phyloP scores from a whole-genome alignment of 2,888 invertebrate genomes.

The Nomada lathburiana region DNA sequence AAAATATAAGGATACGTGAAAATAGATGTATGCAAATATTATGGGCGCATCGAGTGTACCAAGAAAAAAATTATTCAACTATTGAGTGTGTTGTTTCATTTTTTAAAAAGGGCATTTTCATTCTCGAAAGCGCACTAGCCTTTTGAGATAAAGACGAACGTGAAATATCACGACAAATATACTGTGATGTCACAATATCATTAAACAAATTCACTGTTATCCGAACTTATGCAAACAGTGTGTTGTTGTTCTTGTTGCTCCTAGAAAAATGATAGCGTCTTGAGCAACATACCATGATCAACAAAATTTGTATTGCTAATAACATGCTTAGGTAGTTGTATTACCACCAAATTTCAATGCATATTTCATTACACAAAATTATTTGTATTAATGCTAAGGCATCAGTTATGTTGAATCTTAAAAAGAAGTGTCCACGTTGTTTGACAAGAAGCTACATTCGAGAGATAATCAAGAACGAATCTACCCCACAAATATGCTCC shows the following conservation, averaged over 20 bases:
- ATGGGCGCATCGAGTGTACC: slow-evolving; percentile 25
- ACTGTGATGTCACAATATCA: slow-evolving; percentile 12
- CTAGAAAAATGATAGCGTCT: slow-evolving; percentile 11
- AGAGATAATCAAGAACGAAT: slow-evolving; percentile 16
- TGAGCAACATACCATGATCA: not conserved
- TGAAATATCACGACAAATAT: slow-evolving; percentile 22
- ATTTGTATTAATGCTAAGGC: slow-evolving; percentile 4
- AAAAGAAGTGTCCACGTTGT: slow-evolving; percentile 26
- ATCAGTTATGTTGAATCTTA: slow-evolving; percentile 1
- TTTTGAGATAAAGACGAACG: slow-evolving; percentile 38
- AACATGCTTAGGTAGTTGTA: slow-evolving; percentile 37
- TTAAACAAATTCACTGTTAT: slow-evolving; percentile 32
- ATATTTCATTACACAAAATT: slow-evolving; percentile 11
- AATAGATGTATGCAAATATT: slow-evolving; percentile 36
- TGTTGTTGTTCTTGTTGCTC: not conserved
- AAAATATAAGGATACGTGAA: slow-evolving; percentile 38
- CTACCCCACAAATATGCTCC: slow-evolving; percentile 48
- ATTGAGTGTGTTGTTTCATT: not conserved
- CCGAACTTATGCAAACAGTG: slow-evolving; percentile 22
- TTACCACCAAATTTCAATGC: slow-evolving; percentile 25
- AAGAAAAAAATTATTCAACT: slow-evolving; percentile 38
- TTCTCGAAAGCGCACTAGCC: slow-evolving; percentile 52
- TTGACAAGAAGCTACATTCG: slow-evolving; percentile 22
- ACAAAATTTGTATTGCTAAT: slow-evolving; percentile 14
- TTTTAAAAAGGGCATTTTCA: slow-evolving; percentile 31